Base-by-base conservation (phyloP, 2,113 vertebrate species). In the Chitala chitala region DNA sequence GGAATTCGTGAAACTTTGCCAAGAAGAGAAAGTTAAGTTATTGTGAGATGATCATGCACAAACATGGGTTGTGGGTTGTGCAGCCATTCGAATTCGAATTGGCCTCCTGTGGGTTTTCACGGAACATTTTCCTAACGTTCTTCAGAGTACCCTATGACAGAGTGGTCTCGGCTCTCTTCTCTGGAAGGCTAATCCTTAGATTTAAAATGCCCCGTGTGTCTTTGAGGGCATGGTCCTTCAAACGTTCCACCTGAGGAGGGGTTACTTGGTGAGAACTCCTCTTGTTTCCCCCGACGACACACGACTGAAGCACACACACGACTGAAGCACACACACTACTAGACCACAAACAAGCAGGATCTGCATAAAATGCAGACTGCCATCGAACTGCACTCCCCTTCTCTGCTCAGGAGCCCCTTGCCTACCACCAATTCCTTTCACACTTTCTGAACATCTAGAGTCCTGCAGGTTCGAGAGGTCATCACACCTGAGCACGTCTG, bases 141-240 rank as follows among this genome's bases (percentile, higher is more conserved):
- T 24, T 50, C 24, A 50, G 29, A 22, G 7, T 10, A 7, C 9
- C 5, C 2, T 26, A n/a, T 33, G 33, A 65, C 33, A 9, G 38
- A 10, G 17, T 20, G 20, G 29, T 33, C 46, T 24, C 64, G 3
- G 44, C n/a, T 24, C 64, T 71, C 77, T 78, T 76, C 72, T 78
- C 29, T 40, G 71, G 78, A 73, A 74, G 76, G 76, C 48, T 53
- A 33, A 69, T 36, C 44, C 48, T 78, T 74, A 74, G 72, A 70
- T 79, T 74, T 70, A 74, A 70, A 78, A 72, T 80, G 76, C 53
- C 74, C 73, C 75, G 72, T 76, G 79, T 76, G 79, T 73, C 81
- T 76, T 26, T 42, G 74, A 78, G 80, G 54, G 66, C 44, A 61
- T 70, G 1, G n/a, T 6, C n/a, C 33, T 22, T 2, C n/a, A n/a